Base-by-base conservation (phyloP, 2,797 vertebrate species). In the Myoxocephalus aenaeus region DNA sequence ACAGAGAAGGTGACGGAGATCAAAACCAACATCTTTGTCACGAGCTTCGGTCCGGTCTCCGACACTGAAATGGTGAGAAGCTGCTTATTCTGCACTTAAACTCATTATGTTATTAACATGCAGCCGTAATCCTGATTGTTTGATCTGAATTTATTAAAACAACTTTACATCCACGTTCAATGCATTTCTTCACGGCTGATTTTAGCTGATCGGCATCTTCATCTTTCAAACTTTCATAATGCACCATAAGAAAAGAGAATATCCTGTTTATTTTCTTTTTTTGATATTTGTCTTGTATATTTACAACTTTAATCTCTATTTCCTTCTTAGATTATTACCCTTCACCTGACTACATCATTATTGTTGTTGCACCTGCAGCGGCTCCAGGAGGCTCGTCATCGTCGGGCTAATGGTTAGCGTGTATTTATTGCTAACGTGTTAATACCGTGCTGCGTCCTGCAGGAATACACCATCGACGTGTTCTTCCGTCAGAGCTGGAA, bases 11-110 rank as follows among this genome's bases (percentile, higher is more conserved):
- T 99, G 94, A 99, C 98, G 0, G 97, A 98, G 93, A 98, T 99
- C 89, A 97, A 97, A 94, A 99, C 97, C 40, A 98, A 99, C 92
- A 99, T 99, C 93, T 98, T 98, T 57, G 98, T 99, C 80, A 99
- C 98, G 83, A 99, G 98, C 88, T 99, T 99, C 57, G 98, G 98
- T 67, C 98, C 98, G 0, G 98, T 99, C 58, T 99, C 97, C 20
- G 98, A 99, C 90, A 99, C 97, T 0, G 97, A 99, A 92, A 99
- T 99, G 98, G 98, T 99, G 94, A 90, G 94, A 69, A 62, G 12
- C 18, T 27, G 40, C n/a, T 15, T n/a, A 32, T 38, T 54, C 38
- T 46, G 5, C 11, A 46, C 1, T 14, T 42, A 15, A 48, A 22
- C n/a, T 13, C 5, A 25, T 22, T 25, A 11, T 22, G 5, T 53